Conservation (phyloP, 2,888 invertebrate genomes). For the Autographa pulchrina region DNA sequence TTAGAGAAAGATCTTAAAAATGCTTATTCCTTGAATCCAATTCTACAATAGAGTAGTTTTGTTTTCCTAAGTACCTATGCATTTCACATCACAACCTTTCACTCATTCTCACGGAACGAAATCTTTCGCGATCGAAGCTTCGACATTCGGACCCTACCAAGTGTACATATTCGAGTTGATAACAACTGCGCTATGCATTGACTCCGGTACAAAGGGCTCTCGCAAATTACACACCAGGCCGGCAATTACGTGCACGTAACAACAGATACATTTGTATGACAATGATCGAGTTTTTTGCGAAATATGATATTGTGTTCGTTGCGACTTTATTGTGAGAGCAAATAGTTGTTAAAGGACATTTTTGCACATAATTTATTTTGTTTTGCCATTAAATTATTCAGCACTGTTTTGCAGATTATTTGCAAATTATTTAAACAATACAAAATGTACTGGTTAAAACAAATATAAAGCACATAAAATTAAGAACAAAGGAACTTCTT, state of each 20-base stretch:
- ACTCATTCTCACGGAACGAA: slow-evolving; percentile 45
- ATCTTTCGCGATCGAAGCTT: slow-evolving; percentile 29
- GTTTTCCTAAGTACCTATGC: neutral
- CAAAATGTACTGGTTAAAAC: neutral
- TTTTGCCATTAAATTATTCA: slow-evolving; percentile 16
- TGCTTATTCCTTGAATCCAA: too few relatives aligned
- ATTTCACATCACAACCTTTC: neutral
- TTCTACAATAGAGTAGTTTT: neutral
- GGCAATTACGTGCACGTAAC: slow-evolving; percentile 83
- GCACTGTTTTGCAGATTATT: too few relatives aligned
- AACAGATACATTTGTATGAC: slow-evolving; percentile 89
- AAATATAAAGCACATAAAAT: too few relatives aligned
- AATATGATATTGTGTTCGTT: slow-evolving; percentile 75
- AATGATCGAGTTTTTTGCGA: slow-evolving; percentile 82
- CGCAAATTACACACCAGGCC: slow-evolving; percentile 84
- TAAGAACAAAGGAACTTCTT: too few relatives aligned
- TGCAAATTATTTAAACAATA: too few relatives aligned
- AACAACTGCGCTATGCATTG: slow-evolving; percentile 73
- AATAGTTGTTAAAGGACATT: slow-evolving; percentile 34
- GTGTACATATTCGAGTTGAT: slow-evolving; percentile 62
- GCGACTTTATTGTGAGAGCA: slow-evolving; percentile 59
- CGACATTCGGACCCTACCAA: slow-evolving; percentile 61
- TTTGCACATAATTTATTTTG: slow-evolving; percentile 29
- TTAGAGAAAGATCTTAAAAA: too few relatives aligned
- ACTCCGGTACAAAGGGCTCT: slow-evolving; percentile 76